These are phyloP conservation scores for Gephyroberyx darwinii DNA, from an alignment of 2,797 vertebrate species.

Conservation along the genomic window DNA sequence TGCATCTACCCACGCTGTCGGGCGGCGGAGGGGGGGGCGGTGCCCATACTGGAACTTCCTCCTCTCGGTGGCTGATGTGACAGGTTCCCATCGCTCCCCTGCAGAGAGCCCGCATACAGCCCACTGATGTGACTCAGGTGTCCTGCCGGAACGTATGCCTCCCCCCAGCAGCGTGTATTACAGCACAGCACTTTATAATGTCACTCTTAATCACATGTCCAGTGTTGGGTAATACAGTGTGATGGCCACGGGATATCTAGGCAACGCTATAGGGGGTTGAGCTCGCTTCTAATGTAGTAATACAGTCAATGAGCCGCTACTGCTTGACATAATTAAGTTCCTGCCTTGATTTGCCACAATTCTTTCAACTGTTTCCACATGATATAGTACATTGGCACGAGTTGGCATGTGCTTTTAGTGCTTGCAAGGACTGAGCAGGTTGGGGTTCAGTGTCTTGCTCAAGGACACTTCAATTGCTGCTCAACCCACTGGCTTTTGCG, in stretches of 20 bases:
- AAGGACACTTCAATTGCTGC: too few species aligned
- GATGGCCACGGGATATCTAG: slow-evolving; percentile 17
- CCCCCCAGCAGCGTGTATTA: slow-evolving; percentile 24
- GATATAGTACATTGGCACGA: slow-evolving; percentile 9
- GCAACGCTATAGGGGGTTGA: slow-evolving; percentile 21
- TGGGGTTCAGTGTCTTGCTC: too few species aligned
- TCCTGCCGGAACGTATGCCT: slow-evolving; percentile 35
- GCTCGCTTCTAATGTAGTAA: slow-evolving; percentile 24
- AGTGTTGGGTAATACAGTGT: slow-evolving; percentile 8
- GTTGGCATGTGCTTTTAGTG: background rate
- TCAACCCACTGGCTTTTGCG: too few species aligned
- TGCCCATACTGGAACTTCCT: slow-evolving; percentile 20
- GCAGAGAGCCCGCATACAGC: slow-evolving; percentile 33
- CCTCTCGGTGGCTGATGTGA: slow-evolving; percentile 29
- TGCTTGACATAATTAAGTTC: slow-evolving; percentile 39
- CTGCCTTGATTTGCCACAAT: slow-evolving; percentile 8
- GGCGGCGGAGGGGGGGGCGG: too few species aligned
- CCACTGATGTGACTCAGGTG: slow-evolving; percentile 56
- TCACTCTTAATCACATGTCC: slow-evolving; percentile 37
- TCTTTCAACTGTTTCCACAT: slow-evolving; percentile 17
- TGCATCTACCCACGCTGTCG: slow-evolving; percentile 30
- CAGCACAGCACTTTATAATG: slow-evolving; percentile 41
- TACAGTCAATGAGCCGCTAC: slow-evolving; percentile 21
- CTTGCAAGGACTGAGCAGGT: background rate
- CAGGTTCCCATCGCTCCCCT: slow-evolving; percentile 32